These are phyloP conservation scores for Silvanus unidentatus DNA, from an alignment of 2,888 invertebrate genomes.

Conservation along the genomic window DNA sequence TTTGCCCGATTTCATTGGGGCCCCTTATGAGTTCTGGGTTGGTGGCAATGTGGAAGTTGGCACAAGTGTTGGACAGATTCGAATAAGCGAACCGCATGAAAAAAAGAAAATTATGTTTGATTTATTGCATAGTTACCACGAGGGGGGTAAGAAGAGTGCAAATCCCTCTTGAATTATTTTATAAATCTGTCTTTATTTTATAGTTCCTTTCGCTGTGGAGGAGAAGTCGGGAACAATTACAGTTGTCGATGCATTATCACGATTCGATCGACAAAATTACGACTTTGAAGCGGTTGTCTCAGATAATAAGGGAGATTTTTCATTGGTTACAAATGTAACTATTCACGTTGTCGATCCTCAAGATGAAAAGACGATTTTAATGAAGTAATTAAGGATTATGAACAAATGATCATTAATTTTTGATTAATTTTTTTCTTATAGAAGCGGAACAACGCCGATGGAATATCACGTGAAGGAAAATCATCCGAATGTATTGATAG, in stretches of 20 bases:
- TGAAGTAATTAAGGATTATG: conserved; percentile 47
- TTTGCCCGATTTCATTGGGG: conserved; percentile 72
- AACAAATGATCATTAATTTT: background rate
- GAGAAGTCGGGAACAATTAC: conserved; percentile 83
- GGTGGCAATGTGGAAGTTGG: conserved; percentile 80
- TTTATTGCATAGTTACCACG: conserved; percentile 74
- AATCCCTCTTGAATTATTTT: background rate
- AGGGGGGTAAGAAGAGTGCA: conserved; percentile 59
- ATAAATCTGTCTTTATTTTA: conserved; percentile 20
- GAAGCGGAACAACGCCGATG: conserved; percentile 62
- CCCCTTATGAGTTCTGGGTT: conserved; percentile 87
- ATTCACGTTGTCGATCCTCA: conserved; percentile 76
- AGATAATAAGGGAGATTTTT: conserved; percentile 53
- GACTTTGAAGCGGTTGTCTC: conserved; percentile 80
- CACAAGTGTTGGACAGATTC: conserved; percentile 79
- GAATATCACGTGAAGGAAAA: conserved; percentile 75
- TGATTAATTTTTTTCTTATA: conserved; percentile 31
- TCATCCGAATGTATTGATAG: conserved; percentile 64
- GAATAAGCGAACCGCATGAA: conserved; percentile 66
- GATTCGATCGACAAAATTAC: conserved; percentile 62
- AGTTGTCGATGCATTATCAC: conserved; percentile 68
- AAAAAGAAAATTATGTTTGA: conserved; percentile 67
- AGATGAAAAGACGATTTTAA: conserved; percentile 61
- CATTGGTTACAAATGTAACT: conserved; percentile 75
- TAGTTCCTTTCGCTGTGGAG: conserved; percentile 89